Base-by-base conservation (phyloP, 2,113 vertebrate species). In the Labeo rohita region DNA sequence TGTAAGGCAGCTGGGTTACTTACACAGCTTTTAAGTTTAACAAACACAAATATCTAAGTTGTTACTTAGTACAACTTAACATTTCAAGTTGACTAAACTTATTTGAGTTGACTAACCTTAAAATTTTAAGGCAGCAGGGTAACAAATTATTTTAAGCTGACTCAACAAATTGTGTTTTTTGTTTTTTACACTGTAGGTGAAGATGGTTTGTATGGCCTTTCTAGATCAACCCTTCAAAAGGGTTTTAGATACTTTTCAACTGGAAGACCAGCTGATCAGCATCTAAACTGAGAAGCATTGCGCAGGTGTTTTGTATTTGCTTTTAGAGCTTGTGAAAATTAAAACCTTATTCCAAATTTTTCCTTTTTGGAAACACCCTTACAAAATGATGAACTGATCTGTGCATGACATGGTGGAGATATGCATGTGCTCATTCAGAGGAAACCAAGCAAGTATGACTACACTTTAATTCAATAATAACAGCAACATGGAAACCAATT, bases 401-500 rank as follows among this genome's bases (percentile, higher is more conserved):
- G 23, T n/a, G n/a, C 66, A 87, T 82, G 76, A 83, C 84, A 76
- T 83, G 43, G 45, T 66, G 43, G 16, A 77, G 61, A 72, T 47
- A 79, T 77, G 77, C 18, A 36, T 85, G 28, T 8, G 1, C 80
- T 83, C 72, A 77, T 63, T 36, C 81, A 56, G 36, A 74, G 81
- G 54, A 84, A 84, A 61, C 34, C n/a, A 83, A 88, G n/a, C 43
- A 83, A 88, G 74, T 78, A 43, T 81, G 83, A 87, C 77, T 84
- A 76, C 49, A n/a, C 76, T 77, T 75, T 83, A 84, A 76, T 80
- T 86, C 45, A 85, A 89, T 79, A 87, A 80, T 45, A 85, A 73
- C 88, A 85, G 68, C 88, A 61, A 80, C 79, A 75, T 34, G 79
- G 78, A 86, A 86, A 80, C 56, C 72, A 89, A 66, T 86, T 88